A percentile compares a stretch with the other conserved stretches of the same genome.
phyloP scores from a whole-genome alignment of 2,797 vertebrate genomes.

The Botia kubotai region DNA sequence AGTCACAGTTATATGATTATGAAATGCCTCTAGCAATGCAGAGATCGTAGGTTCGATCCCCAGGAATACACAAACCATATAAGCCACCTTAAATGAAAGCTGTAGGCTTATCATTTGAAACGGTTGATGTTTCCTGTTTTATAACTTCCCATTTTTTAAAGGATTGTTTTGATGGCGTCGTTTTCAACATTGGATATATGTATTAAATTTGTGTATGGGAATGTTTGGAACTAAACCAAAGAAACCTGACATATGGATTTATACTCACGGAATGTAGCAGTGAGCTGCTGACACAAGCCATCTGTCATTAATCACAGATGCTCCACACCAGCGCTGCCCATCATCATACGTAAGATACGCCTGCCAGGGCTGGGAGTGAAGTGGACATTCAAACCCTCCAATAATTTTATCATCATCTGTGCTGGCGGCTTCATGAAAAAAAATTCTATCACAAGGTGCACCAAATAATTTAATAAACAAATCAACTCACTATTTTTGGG shows the following conservation, averaged over 20 bases:
- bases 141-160: too few species aligned
- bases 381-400: constrained; percentile 69
- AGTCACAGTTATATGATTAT: too few species aligned
- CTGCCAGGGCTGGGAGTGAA: constrained; percentile 67
- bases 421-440: constrained; percentile 28
- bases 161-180: too few species aligned
- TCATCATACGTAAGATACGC: constrained; percentile 68
- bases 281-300: constrained; percentile 73
- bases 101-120: too few species aligned
- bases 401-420: constrained; percentile 76
- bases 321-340: constrained; percentile 68
- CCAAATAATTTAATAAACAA: background rate
- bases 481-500: background rate
- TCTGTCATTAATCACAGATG: constrained; percentile 64
- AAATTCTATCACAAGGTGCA: background rate
- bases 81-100: too few species aligned
- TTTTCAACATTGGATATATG: too few species aligned
- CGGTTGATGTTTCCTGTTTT: too few species aligned
- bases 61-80: too few species aligned
- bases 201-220: too few species aligned
- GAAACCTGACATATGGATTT: background rate
- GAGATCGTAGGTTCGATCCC: too few species aligned
- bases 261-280: constrained; percentile 69
- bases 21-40: too few species aligned
- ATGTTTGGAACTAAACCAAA: background rate